Conservation (phyloP, 2,113 vertebrate species). For the Urocynchramus pylzowi region DNA sequence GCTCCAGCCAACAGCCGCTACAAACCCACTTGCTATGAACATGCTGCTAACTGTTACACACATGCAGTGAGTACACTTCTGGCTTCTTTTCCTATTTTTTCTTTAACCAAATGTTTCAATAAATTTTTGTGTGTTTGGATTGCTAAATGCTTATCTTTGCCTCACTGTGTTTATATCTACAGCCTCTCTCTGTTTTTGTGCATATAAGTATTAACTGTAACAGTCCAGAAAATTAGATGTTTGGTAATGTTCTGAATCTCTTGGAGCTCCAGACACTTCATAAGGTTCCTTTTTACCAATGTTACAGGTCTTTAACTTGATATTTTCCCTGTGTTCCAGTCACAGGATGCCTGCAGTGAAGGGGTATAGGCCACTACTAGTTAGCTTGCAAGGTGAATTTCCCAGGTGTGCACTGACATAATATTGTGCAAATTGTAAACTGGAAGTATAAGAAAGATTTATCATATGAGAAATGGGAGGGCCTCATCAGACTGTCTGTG, state of each 20-base stretch:
- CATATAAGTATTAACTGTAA: not conserved
- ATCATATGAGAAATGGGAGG: not conserved
- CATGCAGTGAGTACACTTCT: slow-evolving; percentile 83
- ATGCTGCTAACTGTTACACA: slow-evolving; percentile 98
- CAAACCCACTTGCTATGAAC: slow-evolving; percentile 95
- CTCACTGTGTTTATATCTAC: not conserved
- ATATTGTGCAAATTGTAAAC: not conserved
- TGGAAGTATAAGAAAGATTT: not conserved
- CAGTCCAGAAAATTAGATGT: not conserved
- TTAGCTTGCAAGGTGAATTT: not conserved
- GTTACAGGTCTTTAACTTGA: not conserved
- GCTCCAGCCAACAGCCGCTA: slow-evolving; percentile 95
- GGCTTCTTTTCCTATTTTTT: not conserved
- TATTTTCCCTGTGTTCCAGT: not conserved
- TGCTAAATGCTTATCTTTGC: not conserved
- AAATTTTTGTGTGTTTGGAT: not conserved
- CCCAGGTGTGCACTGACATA: not conserved
- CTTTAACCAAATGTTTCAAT: not conserved
- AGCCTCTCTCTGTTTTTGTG: not conserved
- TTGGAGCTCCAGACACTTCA: not conserved
- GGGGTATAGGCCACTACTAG: too few species aligned
- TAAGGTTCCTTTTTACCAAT: not conserved
- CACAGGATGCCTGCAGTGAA: not conserved
- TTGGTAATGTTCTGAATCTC: not conserved
- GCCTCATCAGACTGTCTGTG: not conserved